These are phyloP conservation scores for Gastracanthus pulcherrimus DNA, from an alignment of 2,888 invertebrate genomes.

Conservation along the genomic window DNA sequence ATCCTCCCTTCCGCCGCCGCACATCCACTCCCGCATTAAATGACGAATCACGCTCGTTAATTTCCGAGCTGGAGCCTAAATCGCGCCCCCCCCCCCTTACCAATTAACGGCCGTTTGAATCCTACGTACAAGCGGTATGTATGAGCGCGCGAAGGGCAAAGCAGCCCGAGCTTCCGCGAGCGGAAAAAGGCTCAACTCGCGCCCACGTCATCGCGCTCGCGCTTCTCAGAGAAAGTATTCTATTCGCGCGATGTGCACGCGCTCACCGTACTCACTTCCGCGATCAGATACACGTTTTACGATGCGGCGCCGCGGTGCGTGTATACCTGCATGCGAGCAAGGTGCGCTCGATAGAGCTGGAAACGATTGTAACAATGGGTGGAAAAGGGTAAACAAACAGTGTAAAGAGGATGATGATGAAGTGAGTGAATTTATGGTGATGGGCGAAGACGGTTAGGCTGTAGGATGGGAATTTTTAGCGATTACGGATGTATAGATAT, in stretches of 20 bases:
- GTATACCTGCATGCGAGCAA: too few species aligned
- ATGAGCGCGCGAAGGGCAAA: background rate
- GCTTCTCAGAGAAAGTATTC: conserved; percentile 26
- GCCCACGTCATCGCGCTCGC: background rate
- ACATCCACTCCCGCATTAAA: conserved; percentile 13
- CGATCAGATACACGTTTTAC: conserved; percentile 22
- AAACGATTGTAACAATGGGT: conserved; percentile 6
- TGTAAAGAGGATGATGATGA: too few species aligned
- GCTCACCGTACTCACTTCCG: conserved; percentile 20
- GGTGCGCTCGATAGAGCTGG: background rate
- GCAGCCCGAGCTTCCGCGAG: background rate
- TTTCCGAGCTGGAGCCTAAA: conserved; percentile 18
- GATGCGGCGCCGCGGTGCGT: background rate
- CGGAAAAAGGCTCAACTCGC: background rate
- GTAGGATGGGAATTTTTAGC: too few species aligned
- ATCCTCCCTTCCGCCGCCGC: too few species aligned
- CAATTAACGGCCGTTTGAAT: conserved; percentile 42
- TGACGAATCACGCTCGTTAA: conserved; percentile 52
- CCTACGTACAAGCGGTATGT: background rate
- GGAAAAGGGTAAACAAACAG: background rate
- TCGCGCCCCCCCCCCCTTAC: background rate
- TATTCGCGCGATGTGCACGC: background rate
- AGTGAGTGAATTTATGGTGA: background rate
- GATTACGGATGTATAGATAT: too few species aligned
- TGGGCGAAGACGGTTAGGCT: too few species aligned